Base-by-base conservation (phyloP, 2,113 vertebrate genomes). In the Desmodus rotundus region DNA sequence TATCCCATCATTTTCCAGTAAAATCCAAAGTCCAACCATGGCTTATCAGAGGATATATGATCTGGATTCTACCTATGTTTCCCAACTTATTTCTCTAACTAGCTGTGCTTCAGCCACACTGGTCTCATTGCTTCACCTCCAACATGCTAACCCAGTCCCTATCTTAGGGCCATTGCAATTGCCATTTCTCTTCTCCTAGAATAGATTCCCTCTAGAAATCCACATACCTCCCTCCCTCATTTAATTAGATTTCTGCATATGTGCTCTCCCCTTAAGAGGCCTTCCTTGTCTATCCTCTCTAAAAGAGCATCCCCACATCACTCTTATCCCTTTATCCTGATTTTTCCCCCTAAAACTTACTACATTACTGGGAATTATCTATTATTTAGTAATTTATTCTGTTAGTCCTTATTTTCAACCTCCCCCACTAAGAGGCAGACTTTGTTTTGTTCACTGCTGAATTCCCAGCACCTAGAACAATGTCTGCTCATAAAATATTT, bases 391-490 rank as follows among this genome's bases (percentile, higher is more conserved):
- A 89, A 83, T 56, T 50, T 16, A 81, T 26, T 45, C 28, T 17
- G 10, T 87, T 52, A 63, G 22, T 92, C 54, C 56, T 89, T 63
- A 61, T 50, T 91, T 54, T 87, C 68, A 83, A 26, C 89, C 70
- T 80, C 8, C 31, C 20, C 8, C 41, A 89, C 54, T 63, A 76
- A 9, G 16, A 94, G 22, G 50, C n/a, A 84, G 33, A 56, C 24
- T 93, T 67, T 77, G 56, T 74, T 95, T 86, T 63, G 28, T 61
- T 96, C 36, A 43, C 61, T 70, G 86, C 43, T 89, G 63, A 94
- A 83, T 78, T 84, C 17, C 70, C 43, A 89, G 73, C 61, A 96
- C 70, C n/a, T 58, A 88, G 52, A 73, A 93, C 33, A 81, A 31
- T 33, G 84, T 74, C 50, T 76, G 47, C 12, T 84, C 45, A 36